Base-by-base conservation (phyloP, 2,797 vertebrate genomes). In the Antennarius maculatus region DNA sequence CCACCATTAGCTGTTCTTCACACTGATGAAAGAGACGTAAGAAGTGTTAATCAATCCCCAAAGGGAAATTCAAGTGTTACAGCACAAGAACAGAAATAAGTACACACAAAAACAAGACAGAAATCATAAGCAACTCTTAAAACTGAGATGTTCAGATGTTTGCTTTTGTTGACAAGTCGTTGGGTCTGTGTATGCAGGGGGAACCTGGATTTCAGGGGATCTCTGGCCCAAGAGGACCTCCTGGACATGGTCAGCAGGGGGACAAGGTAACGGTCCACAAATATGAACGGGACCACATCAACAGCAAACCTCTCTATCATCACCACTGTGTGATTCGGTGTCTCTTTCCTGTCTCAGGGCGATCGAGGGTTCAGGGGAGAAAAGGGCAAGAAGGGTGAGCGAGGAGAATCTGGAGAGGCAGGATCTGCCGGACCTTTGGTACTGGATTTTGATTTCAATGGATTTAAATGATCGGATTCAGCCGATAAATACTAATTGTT, bases 171-270 rank as follows among this genome's bases (percentile, higher is more conserved):
- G 45, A 66, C 13, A 0, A 45, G 5, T 23, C 46, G 7, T 67
- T 63, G 7, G 18, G 53, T 71, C 39, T 9, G 5, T 67, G 39
- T 69, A 68, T 71, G 5, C 51, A 97, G 96, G 96, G 96, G 51
- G 95, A 96, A 17, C 73, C 90, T 85, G 96, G 96, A 83, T 92
- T 90, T 87, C 93, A 88, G 71, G 95, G 95, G 46, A 62, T 91
- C 51, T 74, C 84, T 0, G 96, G 95, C 29, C 86, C 82, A 54
- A 95, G 94, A 79, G 96, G 96, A 28, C 84, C 78, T 50, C 58
- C 86, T 17, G 95, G 94, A 71, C 81, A 66, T 41, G 95, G 95
- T 48, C 79, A 94, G 47, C 94, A 90, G 31, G 96, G 96, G 41
- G 90, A 74, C 74, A 97, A 97, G 94, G 95, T 96, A 57, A 59